Evolutionary conservation across 2,797 vertebrate species (phyloP), one percentile per base, ranked within the genome.

Genomic region (Bucorvus abyssinicus): DNA sequence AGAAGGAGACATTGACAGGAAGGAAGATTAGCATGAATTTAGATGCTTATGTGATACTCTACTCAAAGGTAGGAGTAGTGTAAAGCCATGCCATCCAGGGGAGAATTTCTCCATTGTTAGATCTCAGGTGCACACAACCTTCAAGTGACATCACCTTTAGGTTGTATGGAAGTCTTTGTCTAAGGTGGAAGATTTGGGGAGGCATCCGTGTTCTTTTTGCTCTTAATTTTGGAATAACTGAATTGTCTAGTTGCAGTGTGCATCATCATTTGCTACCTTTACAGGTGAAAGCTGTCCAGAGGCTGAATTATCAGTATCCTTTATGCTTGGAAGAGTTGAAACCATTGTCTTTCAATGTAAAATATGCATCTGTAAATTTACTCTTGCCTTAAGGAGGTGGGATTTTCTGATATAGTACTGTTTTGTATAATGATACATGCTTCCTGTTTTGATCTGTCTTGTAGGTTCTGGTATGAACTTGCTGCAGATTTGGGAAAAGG

Each of bases 401-500:
- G 63, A 14, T 69, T 86, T 84, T 52, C 38, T 88, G 38, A 20
- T 60, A 13, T 40, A 56, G 14, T 49, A 8, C 7, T 21, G 6
- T 61, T 21, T 38, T 71, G 2, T 84, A 87, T 76, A 61, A 50
- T 40, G 20, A 15, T 74, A 2, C 7, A 10, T 60, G 32, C 40
- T 45, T 73, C 32, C 61, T 91, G 22, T 71, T 95, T 61, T 68
- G 20, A 20, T 84, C 50, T 91, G 8, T 56, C 52, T 83, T 73
- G 56, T 75, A 99, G 99, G 99, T 55, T 99, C 99, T 38, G 99
- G 99, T 59, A 99, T 99, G 99, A 99, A 99, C 89, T 97, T 99
- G 97, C 86, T 99, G 97, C 98, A 99, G 71, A 98, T 99, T 92
- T 96, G 96, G 87, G 96, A 96, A 65, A 99, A 98, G 75, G 78